These are phyloP conservation scores for Aleiodes alternator DNA, from an alignment of 2,888 invertebrate genomes.

Conservation along the genomic window DNA sequence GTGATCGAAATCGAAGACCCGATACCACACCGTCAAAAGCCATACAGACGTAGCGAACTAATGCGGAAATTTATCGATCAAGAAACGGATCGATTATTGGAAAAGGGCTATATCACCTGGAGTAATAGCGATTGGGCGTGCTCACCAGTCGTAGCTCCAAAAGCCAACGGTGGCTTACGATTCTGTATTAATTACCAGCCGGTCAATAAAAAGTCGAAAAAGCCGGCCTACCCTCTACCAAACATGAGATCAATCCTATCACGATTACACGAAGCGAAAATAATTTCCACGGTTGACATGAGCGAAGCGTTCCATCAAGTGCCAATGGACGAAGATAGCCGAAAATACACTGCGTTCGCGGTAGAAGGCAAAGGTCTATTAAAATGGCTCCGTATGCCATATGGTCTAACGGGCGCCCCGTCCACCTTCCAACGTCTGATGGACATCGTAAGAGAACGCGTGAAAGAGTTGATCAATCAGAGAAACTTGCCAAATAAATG, in stretches of 20 bases:
- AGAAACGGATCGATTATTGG: too few relatives aligned
- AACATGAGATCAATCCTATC: conserved; percentile 46
- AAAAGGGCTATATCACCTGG: too few relatives aligned
- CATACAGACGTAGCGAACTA: too few relatives aligned
- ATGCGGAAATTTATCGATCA: too few relatives aligned
- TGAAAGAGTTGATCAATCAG: conserved; percentile 44
- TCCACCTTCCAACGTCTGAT: conserved; percentile 50
- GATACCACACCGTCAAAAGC: too few relatives aligned
- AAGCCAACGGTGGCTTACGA: conserved; percentile 38
- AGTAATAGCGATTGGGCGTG: too few relatives aligned
- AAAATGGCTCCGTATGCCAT: conserved; percentile 45
- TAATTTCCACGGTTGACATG: conserved; percentile 54
- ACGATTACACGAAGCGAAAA: conserved; percentile 41
- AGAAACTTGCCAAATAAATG: conserved; percentile 45
- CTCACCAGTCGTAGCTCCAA: too few relatives aligned
- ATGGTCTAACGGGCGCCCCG: conserved; percentile 47
- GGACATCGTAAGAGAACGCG: conserved; percentile 37
- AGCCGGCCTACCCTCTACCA: conserved; percentile 43
- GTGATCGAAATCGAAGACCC: too few relatives aligned
- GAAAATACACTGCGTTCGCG: conserved; percentile 50
- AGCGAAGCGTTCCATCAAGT: conserved; percentile 56
- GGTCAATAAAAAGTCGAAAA: conserved; percentile 45
- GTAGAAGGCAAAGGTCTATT: too few relatives aligned
- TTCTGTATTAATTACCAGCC: conserved; percentile 48
- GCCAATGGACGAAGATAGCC: conserved; percentile 41